Evolutionary conservation across 1,140 invertebrate species (phyloP).

Genomic region (Trissolcus basalis): DNA sequence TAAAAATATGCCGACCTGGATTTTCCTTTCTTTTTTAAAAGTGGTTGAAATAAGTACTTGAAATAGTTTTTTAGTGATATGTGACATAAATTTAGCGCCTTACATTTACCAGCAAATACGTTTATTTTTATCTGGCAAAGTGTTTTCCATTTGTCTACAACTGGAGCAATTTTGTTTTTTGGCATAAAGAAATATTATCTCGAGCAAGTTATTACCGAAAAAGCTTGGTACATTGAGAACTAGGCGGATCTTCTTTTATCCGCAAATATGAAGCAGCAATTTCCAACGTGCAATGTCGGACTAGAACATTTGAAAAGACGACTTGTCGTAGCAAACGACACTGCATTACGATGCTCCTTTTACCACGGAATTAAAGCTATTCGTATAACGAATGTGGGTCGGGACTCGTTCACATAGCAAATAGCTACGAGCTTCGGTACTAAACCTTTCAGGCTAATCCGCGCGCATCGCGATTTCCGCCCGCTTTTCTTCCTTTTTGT

Average conservation of each 20-base stretch:
- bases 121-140: no score
- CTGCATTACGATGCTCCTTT: conserved; percentile 32
- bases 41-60: no score
- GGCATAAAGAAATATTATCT: background rate
- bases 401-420: conserved; percentile 36
- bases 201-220: conserved; percentile 15
- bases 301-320: conserved; percentile 37
- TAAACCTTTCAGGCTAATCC: conserved; percentile 32
- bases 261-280: conserved; percentile 20
- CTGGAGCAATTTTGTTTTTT: no score
- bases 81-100: no score
- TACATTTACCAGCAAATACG: no score
- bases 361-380: conserved; percentile 42
- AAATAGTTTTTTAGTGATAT: no score
- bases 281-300: conserved; percentile 12
- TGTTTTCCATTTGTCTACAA: no score
- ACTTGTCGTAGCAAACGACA: conserved; percentile 23
- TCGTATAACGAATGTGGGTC: conserved; percentile 46
- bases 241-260: conserved; percentile 16
- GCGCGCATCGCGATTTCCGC: conserved; percentile 18
- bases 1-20: no score
- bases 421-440: conserved; percentile 32
- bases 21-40: no score
- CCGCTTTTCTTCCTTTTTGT: conserved; percentile 8
- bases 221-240: conserved; percentile 7